Base-by-base conservation (phyloP, 2,113 vertebrate genomes). In the Melozone crissalis region DNA sequence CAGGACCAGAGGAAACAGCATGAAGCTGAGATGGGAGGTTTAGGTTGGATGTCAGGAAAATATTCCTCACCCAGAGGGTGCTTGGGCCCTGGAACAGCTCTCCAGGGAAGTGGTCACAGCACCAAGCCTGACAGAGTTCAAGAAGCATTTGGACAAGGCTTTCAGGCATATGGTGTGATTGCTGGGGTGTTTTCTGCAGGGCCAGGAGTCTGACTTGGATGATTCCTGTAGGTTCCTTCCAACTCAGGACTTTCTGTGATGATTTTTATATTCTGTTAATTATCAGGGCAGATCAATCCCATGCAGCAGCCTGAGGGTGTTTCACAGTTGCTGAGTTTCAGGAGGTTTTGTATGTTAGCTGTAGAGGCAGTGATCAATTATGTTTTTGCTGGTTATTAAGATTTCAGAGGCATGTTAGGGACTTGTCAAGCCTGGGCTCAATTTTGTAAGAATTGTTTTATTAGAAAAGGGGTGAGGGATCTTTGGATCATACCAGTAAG, bases 141-240 rank as follows among this genome's bases (percentile, higher is more conserved):
- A 74, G 46, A 59, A 59, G 33, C 3, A 13, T 67, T 74, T 67
- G 44, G 5, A 21, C 27, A 44, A 44, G 6, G 24, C 16, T 44
- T 4, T 74, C 21, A 59, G 19, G 19, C 33, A 24, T 7, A 9
- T 20, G 15, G 6, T 44, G 44, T 52, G 33, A 52, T 24, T 52
- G 15, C 4, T 58, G 15, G 12, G 1, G 5, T 49, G 8, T 67
- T 26, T 37, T 81, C 27, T 52, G 23, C 19, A 33, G 22, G 13
- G 3, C 28, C 23, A 46, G 33, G 37, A 52, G 68, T 59, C 21
- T 0, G 0, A 22, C 58, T 69, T 77, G 1, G 18, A 23, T 67
- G 37, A 39, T 52, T 37, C 16, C 23, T 52, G 12, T 46, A 54
- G 9, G 11, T 54, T 16, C 46, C 19, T 89, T 89, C 46, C 28